These are phyloP conservation scores for Spisula solida DNA, from an alignment of 2,888 invertebrate species.

Conservation along the genomic window DNA sequence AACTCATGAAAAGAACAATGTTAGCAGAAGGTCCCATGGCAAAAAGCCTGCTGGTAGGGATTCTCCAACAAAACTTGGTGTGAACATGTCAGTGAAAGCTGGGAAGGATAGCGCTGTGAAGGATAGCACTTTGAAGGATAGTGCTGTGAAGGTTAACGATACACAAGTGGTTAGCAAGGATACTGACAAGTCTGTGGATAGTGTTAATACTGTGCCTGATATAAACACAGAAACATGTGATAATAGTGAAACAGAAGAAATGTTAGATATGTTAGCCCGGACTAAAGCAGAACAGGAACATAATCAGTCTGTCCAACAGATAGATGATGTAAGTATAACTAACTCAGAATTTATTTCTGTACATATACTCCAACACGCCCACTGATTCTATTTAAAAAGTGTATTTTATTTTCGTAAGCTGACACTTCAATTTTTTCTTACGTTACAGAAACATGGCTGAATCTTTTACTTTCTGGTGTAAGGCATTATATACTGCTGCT, in stretches of 20 bases:
- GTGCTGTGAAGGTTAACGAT: too few relatives aligned
- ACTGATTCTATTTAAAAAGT: too few relatives aligned
- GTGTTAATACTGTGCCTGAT: not conserved
- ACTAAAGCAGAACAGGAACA: conserved; percentile 48
- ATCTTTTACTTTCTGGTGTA: too few relatives aligned
- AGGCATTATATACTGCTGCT: too few relatives aligned
- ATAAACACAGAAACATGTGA: conserved; percentile 2
- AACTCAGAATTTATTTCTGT: too few relatives aligned
- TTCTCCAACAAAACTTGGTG: not conserved
- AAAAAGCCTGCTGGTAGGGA: conserved; percentile 6
- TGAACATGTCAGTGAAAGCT: not conserved
- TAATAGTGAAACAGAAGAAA: not conserved
- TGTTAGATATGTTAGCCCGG: not conserved
- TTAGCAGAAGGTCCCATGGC: not conserved
- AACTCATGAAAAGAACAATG: not conserved
- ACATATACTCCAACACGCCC: too few relatives aligned
- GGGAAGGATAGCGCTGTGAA: not conserved
- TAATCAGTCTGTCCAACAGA: conserved; percentile 70
- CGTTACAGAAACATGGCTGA: too few relatives aligned
- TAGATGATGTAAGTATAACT: conserved; percentile 80
- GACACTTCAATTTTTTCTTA: too few relatives aligned
- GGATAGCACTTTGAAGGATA: too few relatives aligned
- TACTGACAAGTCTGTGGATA: not conserved
- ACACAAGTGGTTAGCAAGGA: too few relatives aligned
- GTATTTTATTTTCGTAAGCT: too few relatives aligned